Conservation (phyloP, 2,888 invertebrate genomes). For the Tubulanus polymorphus region DNA sequence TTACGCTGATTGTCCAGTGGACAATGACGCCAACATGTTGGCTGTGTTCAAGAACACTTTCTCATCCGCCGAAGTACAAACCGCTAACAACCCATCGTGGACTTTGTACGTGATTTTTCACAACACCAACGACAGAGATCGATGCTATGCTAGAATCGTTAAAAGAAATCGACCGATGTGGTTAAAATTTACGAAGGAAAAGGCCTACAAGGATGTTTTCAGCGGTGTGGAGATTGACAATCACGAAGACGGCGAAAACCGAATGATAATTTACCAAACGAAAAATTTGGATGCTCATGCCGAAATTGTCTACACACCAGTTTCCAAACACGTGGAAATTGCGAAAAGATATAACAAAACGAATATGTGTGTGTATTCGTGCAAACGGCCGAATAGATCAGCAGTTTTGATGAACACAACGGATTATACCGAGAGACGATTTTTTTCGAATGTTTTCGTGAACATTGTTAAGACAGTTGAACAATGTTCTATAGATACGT, state of each 20-base stretch:
- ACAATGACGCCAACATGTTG: background rate
- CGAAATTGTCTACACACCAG: background rate
- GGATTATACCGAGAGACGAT: background rate
- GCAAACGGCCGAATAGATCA: background rate
- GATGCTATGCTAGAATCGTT: background rate
- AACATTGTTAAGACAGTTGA: background rate
- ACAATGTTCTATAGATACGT: background rate
- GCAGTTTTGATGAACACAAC: background rate
- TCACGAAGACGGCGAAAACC: background rate
- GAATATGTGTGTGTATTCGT: background rate
- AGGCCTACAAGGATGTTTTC: background rate
- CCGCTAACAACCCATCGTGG: background rate
- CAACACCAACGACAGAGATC: background rate
- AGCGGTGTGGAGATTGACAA: background rate
- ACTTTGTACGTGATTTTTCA: background rate
- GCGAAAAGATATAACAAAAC: background rate
- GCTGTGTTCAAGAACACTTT: background rate
- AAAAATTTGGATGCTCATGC: background rate
- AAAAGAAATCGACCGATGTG: background rate
- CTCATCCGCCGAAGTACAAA: background rate
- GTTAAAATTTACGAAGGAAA: background rate
- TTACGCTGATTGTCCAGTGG: background rate
- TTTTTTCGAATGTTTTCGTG: constrained; percentile 1
- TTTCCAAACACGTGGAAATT: background rate
- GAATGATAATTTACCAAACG: background rate